Evolutionary conservation across 1,140 invertebrate genomes (phyloP).

Genomic region (Triops longicaudatus): DNA sequence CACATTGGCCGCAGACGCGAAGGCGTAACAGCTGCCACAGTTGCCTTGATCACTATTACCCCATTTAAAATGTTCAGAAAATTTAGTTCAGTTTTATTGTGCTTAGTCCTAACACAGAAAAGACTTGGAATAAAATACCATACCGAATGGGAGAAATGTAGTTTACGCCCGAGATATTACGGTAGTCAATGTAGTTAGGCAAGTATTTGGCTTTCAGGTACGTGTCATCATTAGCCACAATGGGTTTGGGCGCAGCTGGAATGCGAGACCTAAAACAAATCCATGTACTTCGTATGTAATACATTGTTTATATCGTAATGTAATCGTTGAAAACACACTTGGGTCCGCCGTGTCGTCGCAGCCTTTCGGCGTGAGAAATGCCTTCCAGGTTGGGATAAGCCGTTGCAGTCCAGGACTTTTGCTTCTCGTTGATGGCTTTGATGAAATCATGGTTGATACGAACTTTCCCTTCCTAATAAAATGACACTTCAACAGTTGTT

Average conservation of each 20-base stretch:
- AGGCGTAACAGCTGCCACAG: conserved; percentile 50
- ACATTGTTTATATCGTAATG: conserved; percentile 21
- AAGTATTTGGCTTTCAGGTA: conserved; percentile 35
- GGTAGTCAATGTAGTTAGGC: conserved; percentile 46
- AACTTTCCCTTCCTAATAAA: conserved; percentile 20
- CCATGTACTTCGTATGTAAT: not conserved
- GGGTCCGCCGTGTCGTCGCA: conserved; percentile 39
- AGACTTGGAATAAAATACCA: not conserved
- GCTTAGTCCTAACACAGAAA: not conserved
- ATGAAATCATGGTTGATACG: conserved; percentile 35
- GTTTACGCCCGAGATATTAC: conserved; percentile 44
- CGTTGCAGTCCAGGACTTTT: conserved; percentile 42
- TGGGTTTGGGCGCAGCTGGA: not conserved
- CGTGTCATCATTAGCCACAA: not conserved
- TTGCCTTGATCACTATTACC: conserved; percentile 34
- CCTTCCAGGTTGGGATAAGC: conserved; percentile 39
- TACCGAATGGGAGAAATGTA: conserved; percentile 46
- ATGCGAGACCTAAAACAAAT: not conserved
- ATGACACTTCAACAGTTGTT: not conserved
- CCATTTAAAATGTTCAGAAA: not conserved
- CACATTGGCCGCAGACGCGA: conserved; percentile 44
- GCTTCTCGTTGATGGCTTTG: conserved; percentile 40
- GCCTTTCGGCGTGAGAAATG: conserved; percentile 36
- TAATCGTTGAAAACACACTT: conserved; percentile 27
- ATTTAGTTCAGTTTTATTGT: too few species aligned